Base-by-base conservation (phyloP, 2,888 invertebrate genomes). In the Meteorus cinctellus region DNA sequence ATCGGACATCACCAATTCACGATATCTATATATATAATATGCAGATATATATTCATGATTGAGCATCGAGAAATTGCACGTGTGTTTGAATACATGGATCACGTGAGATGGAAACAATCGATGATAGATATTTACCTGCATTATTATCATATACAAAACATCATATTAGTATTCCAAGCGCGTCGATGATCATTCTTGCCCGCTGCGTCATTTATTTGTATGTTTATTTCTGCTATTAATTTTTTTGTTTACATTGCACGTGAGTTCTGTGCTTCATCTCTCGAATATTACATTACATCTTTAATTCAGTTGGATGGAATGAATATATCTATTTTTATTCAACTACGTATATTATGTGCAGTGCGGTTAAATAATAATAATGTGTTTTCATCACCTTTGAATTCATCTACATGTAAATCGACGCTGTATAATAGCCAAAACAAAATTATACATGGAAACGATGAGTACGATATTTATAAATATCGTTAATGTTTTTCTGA, bases 211-310 rank as follows among this genome's bases (percentile, higher is more conserved):
- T 48, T 48, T 48, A 48, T 48, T 48, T 48, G 2, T 48, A 48
- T n/a, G n/a, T n/a, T 48, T 48, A 48, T n/a, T 48, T 48, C 4
- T 48, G 12, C 41, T 41, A 41, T 41, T 41, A 16, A 48, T 48
- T 48, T 48, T 16, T 48, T n/a, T 48, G 34, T 55, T n/a, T 19
- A 55, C 55, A 55, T 55, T 19, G 48, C n/a, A 41, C n/a, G 48
- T 48, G 48, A 48, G n/a, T 48, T n/a, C n/a, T 48, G 48, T 48
- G n/a, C 14, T 48, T 48, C 48, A n/a, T 48, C 48, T 48, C 48
- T 48, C n/a, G 48, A 2, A 16, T 48, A n/a, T 48, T 6, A n/a
- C n/a, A n/a, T 48, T 48, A n/a, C 16, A 41, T 41, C 4, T 41
- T 41, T 41, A 48, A 48, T n/a, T 10, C 48, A 48, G n/a, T 16